Conservation (phyloP, 2,113 vertebrate genomes). For the Myrmophylax atrothorax region DNA sequence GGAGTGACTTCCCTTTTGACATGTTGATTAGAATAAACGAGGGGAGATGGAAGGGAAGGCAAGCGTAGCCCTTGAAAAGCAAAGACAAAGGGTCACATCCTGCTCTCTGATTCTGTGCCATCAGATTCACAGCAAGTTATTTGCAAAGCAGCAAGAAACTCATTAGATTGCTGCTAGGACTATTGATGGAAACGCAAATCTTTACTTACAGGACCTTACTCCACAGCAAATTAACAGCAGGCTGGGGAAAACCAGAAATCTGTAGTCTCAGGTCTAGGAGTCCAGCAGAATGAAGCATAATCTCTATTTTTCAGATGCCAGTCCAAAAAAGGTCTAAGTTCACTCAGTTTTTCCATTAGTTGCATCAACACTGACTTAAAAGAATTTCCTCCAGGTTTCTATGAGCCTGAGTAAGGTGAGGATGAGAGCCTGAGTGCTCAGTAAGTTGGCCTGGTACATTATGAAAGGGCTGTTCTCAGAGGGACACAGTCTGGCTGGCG, state of each 20-base stretch:
- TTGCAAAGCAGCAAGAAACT: conserved; percentile 41
- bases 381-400: background rate
- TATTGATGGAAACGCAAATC: conserved; percentile 38
- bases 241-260: background rate
- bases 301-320: background rate
- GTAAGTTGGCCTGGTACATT: background rate
- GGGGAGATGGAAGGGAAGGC: background rate
- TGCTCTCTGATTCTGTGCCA: background rate
- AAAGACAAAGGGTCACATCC: background rate
- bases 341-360: background rate
- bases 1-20: background rate
- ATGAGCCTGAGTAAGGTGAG: background rate
- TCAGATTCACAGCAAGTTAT: background rate
- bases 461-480: background rate
- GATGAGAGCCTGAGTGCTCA: background rate
- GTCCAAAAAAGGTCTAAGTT: background rate
- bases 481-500: background rate
- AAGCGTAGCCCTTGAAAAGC: background rate
- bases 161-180: background rate
- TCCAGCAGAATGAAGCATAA: background rate
- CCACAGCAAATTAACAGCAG: background rate
- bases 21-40: background rate
- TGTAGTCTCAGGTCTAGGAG: background rate
- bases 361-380: background rate
- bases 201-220: conserved; percentile 8